These are phyloP conservation scores for Gari tellinella DNA, from an alignment of 2,888 invertebrate genomes.

Conservation along the genomic window DNA sequence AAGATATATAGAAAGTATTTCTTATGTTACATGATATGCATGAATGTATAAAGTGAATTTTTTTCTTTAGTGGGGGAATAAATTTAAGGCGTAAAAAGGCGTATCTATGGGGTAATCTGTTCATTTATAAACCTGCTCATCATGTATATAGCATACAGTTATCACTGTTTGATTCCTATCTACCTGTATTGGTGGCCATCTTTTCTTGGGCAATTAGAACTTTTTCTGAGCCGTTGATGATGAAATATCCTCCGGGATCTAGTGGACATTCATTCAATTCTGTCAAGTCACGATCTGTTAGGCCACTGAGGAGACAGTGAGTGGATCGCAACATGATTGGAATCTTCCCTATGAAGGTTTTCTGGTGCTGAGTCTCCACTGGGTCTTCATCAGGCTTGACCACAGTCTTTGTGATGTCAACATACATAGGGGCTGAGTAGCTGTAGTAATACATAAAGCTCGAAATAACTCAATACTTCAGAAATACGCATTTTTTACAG, in stretches of 20 bases:
- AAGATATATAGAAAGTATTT: too few species aligned
- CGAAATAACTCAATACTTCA: too few species aligned
- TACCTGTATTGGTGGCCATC: conserved; percentile 98
- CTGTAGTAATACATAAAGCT: too few species aligned
- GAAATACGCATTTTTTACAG: too few species aligned
- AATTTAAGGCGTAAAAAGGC: too few species aligned
- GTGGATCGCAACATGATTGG: conserved; percentile 99
- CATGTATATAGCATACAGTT: too few species aligned
- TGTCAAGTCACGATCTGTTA: conserved; percentile 99
- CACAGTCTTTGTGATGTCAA: conserved; percentile 99
- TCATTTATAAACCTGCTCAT: too few species aligned
- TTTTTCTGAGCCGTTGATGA: conserved; percentile 99
- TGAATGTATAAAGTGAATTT: too few species aligned
- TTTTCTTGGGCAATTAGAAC: conserved; percentile 99
- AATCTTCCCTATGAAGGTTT: conserved; percentile 94
- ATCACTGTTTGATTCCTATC: too few species aligned
- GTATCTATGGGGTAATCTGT: too few species aligned
- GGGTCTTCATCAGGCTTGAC: conserved; percentile 94
- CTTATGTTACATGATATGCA: too few species aligned
- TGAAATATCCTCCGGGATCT: conserved; percentile 99
- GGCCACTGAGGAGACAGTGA: conserved; percentile 96
- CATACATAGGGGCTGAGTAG: conserved; percentile 99
- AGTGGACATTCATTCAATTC: conserved; percentile 99
- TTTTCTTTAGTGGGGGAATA: too few species aligned
- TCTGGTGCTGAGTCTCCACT: conserved; percentile 90